Conservation (phyloP, 2,888 invertebrate genomes). For the Agrypnus murinus region DNA sequence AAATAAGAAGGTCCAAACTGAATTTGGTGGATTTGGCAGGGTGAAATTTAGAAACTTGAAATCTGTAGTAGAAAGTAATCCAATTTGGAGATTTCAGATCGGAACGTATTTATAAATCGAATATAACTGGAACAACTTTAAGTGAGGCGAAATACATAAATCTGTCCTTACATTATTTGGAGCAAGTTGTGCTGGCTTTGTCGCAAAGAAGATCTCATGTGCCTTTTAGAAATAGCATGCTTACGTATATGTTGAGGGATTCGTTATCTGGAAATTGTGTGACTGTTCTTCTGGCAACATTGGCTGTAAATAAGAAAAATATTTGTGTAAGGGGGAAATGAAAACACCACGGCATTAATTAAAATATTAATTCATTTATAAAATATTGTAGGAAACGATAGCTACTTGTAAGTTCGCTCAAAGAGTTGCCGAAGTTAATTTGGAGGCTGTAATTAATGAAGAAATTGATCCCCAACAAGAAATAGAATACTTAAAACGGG, state of each 20-base stretch:
- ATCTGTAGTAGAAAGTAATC: background rate
- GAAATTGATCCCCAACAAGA: constrained; percentile 69
- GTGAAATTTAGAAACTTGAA: constrained; percentile 61
- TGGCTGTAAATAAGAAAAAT: constrained; percentile 61
- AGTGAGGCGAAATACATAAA: constrained; percentile 75
- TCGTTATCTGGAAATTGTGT: constrained; percentile 74
- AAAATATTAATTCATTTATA: background rate
- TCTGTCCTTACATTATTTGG: constrained; percentile 74
- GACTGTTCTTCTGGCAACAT: constrained; percentile 74
- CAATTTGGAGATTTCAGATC: constrained; percentile 66
- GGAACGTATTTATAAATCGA: constrained; percentile 72
- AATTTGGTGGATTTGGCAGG: constrained; percentile 75
- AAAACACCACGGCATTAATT: no score
- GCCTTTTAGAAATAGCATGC: constrained; percentile 73
- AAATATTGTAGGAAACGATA: constrained; percentile 71
- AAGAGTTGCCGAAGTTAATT: constrained; percentile 72
- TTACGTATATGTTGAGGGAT: constrained; percentile 73
- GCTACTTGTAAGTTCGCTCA: constrained; percentile 75
- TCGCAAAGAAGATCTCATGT: constrained; percentile 68
- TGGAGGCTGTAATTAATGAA: constrained; percentile 70
- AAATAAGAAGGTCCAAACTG: constrained; percentile 71
- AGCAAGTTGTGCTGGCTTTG: constrained; percentile 72
- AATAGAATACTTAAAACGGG: constrained; percentile 69
- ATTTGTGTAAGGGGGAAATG: constrained; percentile 60
- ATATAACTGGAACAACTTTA: constrained; percentile 70